phyloP scores from a whole-genome alignment of 2,113 vertebrate species.

The Hydrochoerus hydrochaeris region DNA sequence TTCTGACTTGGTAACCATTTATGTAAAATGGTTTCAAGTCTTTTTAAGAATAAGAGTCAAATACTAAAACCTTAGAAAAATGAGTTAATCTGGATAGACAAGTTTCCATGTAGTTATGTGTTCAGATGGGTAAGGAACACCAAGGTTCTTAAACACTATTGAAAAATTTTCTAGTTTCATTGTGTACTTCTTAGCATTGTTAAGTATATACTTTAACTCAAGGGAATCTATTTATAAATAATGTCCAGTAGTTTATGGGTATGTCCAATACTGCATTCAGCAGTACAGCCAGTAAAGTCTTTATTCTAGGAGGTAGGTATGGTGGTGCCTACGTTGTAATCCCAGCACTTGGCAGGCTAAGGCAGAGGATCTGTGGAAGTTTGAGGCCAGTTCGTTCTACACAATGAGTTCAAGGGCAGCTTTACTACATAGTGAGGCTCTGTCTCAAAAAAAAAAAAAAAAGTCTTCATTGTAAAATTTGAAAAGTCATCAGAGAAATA shows the following conservation, averaged over 20 bases:
- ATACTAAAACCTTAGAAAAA: slow-evolving; percentile 9
- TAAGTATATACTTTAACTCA: background rate
- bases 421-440: background rate
- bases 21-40: slow-evolving; percentile 18
- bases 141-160: background rate
- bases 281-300: background rate
- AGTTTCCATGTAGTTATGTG: background rate
- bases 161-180: background rate
- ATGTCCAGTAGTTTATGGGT: background rate
- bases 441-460: background rate
- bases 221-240: background rate
- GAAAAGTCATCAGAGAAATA: background rate
- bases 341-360: background rate
- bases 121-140: background rate
- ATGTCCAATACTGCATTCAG: background rate
- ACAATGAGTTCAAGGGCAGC: background rate
- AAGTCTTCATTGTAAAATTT: slow-evolving; percentile 21
- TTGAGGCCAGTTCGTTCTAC: background rate
- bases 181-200: background rate
- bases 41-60: background rate
- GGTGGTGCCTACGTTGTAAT: background rate
- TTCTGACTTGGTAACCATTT: background rate
- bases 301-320: background rate
- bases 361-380: background rate
- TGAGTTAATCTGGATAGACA: background rate